Conservation (phyloP, 1,140 invertebrate genomes). For the Drosophila varians region DNA sequence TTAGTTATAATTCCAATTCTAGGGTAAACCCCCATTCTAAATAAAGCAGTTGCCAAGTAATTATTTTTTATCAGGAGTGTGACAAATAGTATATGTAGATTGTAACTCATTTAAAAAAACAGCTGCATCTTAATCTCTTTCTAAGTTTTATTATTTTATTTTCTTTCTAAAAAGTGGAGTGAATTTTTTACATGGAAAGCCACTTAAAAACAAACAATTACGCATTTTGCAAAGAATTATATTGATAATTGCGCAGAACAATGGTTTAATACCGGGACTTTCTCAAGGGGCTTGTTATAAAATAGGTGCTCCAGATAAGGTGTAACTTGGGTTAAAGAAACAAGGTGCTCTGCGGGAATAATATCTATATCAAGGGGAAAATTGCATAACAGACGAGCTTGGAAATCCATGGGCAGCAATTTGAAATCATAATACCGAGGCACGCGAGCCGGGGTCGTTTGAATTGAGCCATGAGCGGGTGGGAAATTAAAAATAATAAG, state of each 20-base stretch:
- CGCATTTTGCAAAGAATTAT: not conserved
- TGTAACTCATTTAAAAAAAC: not conserved
- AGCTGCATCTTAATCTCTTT: no score
- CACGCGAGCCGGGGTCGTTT: constrained; percentile 51
- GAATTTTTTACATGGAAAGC: no score
- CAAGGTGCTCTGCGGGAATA: not conserved
- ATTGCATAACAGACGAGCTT: constrained; percentile 27
- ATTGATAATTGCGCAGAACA: not conserved
- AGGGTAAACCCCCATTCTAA: constrained; percentile 1
- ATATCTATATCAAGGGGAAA: constrained; percentile 5
- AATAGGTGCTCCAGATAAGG: constrained; percentile 4
- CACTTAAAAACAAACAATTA: not conserved
- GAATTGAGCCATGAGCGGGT: constrained; percentile 18
- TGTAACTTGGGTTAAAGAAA: not conserved
- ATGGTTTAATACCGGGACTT: constrained; percentile 1
- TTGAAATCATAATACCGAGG: constrained; percentile 23
- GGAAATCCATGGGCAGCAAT: constrained; percentile 4
- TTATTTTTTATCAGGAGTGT: not conserved
- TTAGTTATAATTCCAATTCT: not conserved
- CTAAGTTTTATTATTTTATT: no score
- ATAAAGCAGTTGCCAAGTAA: constrained; percentile 6
- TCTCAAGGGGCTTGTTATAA: not conserved
- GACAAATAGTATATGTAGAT: no score
- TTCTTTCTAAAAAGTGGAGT: no score
- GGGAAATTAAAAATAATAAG: constrained; percentile 70